Conservation (phyloP, 2,888 invertebrate species). For the Athetis lepigone region DNA sequence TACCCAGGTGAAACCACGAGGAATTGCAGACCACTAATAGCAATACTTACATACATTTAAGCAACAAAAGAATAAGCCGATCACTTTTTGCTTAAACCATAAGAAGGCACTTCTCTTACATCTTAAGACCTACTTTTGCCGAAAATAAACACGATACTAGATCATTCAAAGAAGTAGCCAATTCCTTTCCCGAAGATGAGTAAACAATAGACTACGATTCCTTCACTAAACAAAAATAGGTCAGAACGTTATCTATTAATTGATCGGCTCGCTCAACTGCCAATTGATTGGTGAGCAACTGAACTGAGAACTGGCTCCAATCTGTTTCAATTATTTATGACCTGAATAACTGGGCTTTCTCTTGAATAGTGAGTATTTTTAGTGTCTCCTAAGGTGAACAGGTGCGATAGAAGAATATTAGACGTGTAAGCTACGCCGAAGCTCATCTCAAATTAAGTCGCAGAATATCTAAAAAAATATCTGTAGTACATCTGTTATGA, state of each 20-base stretch:
- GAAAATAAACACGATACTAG: too few relatives aligned
- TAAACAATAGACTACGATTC: background rate
- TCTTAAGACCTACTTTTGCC: too few relatives aligned
- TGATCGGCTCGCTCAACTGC: slow-evolving; percentile 18
- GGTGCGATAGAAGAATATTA: background rate
- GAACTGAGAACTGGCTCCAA: slow-evolving; percentile 5
- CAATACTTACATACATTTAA: too few relatives aligned
- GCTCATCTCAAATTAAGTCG: background rate
- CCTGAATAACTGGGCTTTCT: background rate
- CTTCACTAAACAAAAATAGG: slow-evolving; percentile 13
- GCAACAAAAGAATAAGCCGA: too few relatives aligned
- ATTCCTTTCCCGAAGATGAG: background rate
- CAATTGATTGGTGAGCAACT: slow-evolving; percentile 19
- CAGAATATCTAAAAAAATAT: too few relatives aligned
- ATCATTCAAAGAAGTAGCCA: too few relatives aligned
- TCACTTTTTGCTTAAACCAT: too few relatives aligned
- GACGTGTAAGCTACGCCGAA: background rate
- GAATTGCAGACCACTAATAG: too few relatives aligned
- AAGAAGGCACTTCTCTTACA: too few relatives aligned
- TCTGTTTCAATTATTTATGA: slow-evolving; percentile 23
- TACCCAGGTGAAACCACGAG: too few relatives aligned
- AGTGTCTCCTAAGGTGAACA: background rate
- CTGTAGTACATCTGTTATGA: too few relatives aligned
- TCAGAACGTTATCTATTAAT: slow-evolving; percentile 32
- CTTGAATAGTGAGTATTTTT: background rate